Base-by-base conservation (phyloP, 2,888 invertebrate genomes). In the Caenorhabditis angaria region DNA sequence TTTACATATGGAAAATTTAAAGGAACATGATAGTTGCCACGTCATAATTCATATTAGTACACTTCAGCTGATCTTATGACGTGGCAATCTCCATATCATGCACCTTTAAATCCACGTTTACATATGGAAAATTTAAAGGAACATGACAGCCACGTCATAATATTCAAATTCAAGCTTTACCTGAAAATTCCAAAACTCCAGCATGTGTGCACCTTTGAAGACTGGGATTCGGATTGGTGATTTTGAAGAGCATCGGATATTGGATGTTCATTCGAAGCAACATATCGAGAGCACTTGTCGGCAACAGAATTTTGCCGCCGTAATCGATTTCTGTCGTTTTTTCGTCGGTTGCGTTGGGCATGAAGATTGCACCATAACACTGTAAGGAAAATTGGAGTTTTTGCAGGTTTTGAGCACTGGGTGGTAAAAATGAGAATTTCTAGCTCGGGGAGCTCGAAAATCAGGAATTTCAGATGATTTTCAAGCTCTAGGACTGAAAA, bases 191-290 rank as follows among this genome's bases (percentile, higher is more conserved):
- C 76, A 99, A 88, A 0, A 99, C 97, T 41, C 90, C 90, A 88
- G 95, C 94, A 88, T 99, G 97, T 12, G 97, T 96, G 32, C 92
- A 90, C 71, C 95, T 91, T 77, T 92, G 92, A 24, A 84, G 3
- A 2, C 3, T 12, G 41, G 41, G 84, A 85, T 93, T 93, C 82
- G 92, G 92, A 88, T 97, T 97, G 82, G 92, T 92, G 88, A 97
- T 97, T 88, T 96, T 97, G 88, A 99, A 99, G 68, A 99, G 91
- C 97, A 99, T 99, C 0, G 99, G 99, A 88, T 97, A 99, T 87
- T 93, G 94, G 75, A 97, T 95, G 88, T 97, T 97, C 25, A 95
- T 90, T 70, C 95, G 91, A 12, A 84, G 72, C 60, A 85, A 68
- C 53, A 71, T 58, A 61, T 85, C 85, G 14, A 85, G 76, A 5